A percentile compares a stretch with the other conserved stretches of the same genome.
Conservation (phyloP, 2,797 vertebrate genomes). For the Mareca penelope region DNA sequence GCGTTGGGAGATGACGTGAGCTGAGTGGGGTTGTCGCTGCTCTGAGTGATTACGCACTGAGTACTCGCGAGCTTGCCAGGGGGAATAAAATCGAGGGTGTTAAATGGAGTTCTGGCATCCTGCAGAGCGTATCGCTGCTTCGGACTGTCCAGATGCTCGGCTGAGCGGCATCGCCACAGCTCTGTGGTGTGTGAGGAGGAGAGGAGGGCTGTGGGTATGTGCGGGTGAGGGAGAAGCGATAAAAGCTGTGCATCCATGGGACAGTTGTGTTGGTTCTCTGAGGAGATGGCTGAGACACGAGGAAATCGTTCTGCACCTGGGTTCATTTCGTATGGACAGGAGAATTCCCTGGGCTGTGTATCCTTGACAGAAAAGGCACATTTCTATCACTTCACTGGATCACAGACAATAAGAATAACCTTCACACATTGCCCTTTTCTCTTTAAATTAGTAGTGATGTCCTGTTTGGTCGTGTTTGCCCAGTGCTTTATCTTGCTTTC, state of each 20-base stretch:
- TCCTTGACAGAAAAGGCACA: conserved; percentile 33
- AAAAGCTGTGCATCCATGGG: background rate
- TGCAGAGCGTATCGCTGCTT: background rate
- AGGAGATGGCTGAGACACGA: background rate
- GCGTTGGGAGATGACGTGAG: background rate
- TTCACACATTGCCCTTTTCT: conserved; percentile 50
- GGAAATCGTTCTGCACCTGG: conserved; percentile 16
- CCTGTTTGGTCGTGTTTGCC: conserved; percentile 29
- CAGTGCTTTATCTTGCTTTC: conserved; percentile 33
- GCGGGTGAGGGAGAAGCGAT: background rate
- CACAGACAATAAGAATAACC: conserved; percentile 43
- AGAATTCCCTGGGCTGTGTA: conserved; percentile 35
- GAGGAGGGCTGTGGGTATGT: background rate
- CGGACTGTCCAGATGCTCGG: background rate
- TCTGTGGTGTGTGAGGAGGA: background rate
- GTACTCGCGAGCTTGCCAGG: background rate
- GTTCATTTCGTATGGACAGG: background rate
- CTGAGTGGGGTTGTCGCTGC: background rate
- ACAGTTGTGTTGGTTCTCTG: rapidly evolving
- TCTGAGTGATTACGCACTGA: background rate
- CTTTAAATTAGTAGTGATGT: conserved; percentile 41
- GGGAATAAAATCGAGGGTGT: background rate
- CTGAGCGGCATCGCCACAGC: background rate
- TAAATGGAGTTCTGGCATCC: conserved; percentile 30
- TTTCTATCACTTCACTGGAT: conserved; percentile 48